These are phyloP conservation scores for Amphiprion ocellaris DNA, from an alignment of 2,113 vertebrate genomes.

Conservation along the genomic window DNA sequence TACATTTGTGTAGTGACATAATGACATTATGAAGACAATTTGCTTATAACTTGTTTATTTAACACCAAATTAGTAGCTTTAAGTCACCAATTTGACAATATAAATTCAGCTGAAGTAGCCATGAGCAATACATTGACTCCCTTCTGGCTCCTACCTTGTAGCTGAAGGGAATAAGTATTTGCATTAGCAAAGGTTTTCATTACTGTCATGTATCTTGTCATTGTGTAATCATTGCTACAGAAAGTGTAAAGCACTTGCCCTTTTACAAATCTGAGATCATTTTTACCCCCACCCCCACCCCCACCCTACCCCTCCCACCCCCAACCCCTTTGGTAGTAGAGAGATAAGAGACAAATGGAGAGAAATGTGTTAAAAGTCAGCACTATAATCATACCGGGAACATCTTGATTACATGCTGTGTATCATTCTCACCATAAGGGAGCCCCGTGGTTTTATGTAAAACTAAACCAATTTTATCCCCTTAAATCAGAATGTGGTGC, in stretches of 20 bases:
- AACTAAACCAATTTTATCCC: slow-evolving; percentile 26
- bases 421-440: slow-evolving; percentile 34
- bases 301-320: too few species aligned
- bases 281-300: neutral
- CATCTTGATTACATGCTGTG: slow-evolving; percentile 46
- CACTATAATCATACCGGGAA: slow-evolving; percentile 17
- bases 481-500: slow-evolving; percentile 41
- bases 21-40: neutral
- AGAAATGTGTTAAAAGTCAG: neutral
- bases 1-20: neutral
- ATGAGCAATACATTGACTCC: too few species aligned
- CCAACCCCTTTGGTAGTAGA: neutral
- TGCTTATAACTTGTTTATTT: neutral
- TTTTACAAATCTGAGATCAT: neutral
- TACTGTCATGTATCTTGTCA: neutral
- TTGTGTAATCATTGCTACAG: neutral
- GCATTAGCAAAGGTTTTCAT: neutral
- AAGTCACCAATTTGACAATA: neutral
- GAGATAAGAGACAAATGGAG: neutral
- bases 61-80: neutral
- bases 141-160: too few species aligned
- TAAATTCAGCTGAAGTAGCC: neutral
- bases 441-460: slow-evolving; percentile 7
- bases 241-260: neutral
- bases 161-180: neutral